Evolutionary conservation across 2,888 invertebrate genomes (phyloP).

Genomic region (Chrysina gloriosa): DNA sequence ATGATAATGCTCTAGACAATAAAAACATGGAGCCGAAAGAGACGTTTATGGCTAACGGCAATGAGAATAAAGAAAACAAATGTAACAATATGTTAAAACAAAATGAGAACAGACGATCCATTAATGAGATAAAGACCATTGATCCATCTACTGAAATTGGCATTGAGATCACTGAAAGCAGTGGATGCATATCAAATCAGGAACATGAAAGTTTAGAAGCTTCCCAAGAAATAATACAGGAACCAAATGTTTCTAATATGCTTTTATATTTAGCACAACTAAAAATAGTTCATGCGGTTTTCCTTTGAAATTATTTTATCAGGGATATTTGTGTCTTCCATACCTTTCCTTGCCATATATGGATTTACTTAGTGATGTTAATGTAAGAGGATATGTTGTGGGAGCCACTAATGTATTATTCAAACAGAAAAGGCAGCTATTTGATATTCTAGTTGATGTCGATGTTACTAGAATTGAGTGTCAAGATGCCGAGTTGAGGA

Average conservation of each 20-base stretch:
- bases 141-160: slow-evolving; percentile 55
- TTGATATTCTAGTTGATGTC: slow-evolving; percentile 92
- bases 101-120: slow-evolving; percentile 44
- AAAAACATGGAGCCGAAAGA: slow-evolving; percentile 16
- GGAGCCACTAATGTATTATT: slow-evolving; percentile 99
- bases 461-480: slow-evolving; percentile 87
- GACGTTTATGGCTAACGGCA: slow-evolving; percentile 25
- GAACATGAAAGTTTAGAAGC: slow-evolving; percentile 63
- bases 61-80: slow-evolving; percentile 47
- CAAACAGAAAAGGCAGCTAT: slow-evolving; percentile 91
- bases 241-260: slow-evolving; percentile 69
- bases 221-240: slow-evolving; percentile 75
- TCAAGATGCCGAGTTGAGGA: slow-evolving; percentile 81
- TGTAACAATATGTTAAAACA: slow-evolving; percentile 47
- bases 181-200: slow-evolving; percentile 57
- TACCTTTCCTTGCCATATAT: slow-evolving; percentile 95
- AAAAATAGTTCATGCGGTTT: slow-evolving; percentile 83
- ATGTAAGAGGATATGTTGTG: slow-evolving; percentile 87
- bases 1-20: background rate
- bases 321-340: slow-evolving; percentile 94
- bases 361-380: slow-evolving; percentile 88
- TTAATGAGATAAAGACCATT: slow-evolving; percentile 27
- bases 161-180: slow-evolving; percentile 62
- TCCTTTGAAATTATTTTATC: slow-evolving; percentile 87
- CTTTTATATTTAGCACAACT: slow-evolving; percentile 74